Evolutionary conservation across 2,888 invertebrate species (phyloP), one percentile per base, ranked within the genome.

Genomic region (Lasius platythorax): DNA sequence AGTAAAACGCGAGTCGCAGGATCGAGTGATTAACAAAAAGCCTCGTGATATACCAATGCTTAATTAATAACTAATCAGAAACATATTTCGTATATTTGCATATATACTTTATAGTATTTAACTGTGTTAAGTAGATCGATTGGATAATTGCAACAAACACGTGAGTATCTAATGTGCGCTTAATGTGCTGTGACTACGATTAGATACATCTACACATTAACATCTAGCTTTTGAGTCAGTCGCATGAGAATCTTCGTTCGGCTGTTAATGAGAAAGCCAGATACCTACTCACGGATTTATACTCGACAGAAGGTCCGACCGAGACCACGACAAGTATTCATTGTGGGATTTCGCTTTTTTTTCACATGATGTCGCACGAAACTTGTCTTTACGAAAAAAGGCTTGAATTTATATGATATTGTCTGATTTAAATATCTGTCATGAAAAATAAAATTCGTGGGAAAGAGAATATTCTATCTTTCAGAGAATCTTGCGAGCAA

Each of bases 241-340:
- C 12, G 74, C 83, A 76, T 58, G 84, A 90, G 81, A 85, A 86
- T 85, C 66, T 64, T 72, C 70, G 37, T 23, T 72, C 33, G 33
- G 33, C 11, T 70, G 68, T 70, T 90, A 75, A 90, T 90, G 90
- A 90, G 90, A 89, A 90, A 85, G 68, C 82, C 90, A 90, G 90
- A 33, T 86, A 75, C 63, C 40, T 81, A 73, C 73, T 61, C 56
- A 83, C 72, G 43, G 78, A 87, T 87, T 90, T 87, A 87, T 83
- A 85, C n/a, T 82, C 72, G 50, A 83, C 70, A 78, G 79, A 78
- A 86, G 61, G 50, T 18, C 46, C 23, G 37, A 30, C 37, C 23
- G 50, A 56, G 28, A 11, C 28, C n/a, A 56, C 68, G 23, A 46
- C 72, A 33, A 79, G 43, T 73, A 46, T 73, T 81, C 61, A 81